phyloP scores from a whole-genome alignment of 2,888 invertebrate genomes.

The Cataglyphis albicans region DNA sequence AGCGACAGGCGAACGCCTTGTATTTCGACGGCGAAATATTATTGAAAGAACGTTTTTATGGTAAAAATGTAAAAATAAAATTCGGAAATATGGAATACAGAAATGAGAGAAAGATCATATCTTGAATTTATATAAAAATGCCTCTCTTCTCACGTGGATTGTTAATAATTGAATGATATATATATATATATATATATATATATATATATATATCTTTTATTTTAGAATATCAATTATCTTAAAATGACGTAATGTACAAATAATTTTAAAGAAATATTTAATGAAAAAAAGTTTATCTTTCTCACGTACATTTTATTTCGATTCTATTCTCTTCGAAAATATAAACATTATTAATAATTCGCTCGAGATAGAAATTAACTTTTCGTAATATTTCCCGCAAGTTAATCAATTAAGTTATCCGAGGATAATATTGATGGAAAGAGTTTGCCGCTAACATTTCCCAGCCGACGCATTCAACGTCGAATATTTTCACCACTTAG shows the following conservation, averaged over 20 bases:
- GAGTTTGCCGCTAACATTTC: not conserved
- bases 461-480: not conserved
- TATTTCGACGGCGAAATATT: not conserved
- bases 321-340: not conserved
- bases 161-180: not conserved
- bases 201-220: not conserved
- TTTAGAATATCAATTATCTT: not conserved
- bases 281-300: not conserved
- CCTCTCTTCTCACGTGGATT: no score
- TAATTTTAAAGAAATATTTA: not conserved
- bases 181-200: not conserved
- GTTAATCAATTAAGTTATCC: conserved; percentile 8
- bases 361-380: not conserved
- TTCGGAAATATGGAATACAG: not conserved
- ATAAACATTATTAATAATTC: not conserved
- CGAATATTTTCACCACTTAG: conserved; percentile 29
- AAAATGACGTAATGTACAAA: not conserved
- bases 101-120: not conserved
- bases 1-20: not conserved
- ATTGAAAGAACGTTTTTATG: not conserved
- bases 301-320: not conserved
- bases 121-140: not conserved
- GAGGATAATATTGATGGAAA: conserved; percentile 24
- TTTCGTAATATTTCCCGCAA: not conserved
- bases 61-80: not conserved